Conservation (phyloP, 2,797 vertebrate species). For the Siniperca obscura region DNA sequence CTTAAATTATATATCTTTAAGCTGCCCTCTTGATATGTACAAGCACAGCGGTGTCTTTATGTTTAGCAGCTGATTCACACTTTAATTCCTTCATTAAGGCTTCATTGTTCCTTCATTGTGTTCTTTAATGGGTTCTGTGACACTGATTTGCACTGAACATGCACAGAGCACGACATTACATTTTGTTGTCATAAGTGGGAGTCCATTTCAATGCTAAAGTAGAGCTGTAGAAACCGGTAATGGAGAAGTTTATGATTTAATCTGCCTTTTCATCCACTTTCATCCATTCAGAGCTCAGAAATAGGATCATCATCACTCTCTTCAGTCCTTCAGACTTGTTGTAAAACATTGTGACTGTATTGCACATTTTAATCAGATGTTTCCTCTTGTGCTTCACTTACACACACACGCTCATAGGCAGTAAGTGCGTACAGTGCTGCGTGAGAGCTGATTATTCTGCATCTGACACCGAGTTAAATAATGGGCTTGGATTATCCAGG, state of each 20-base stretch:
- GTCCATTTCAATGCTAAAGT: not conserved
- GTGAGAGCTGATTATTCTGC: conserved; percentile 27
- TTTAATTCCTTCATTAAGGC: not conserved
- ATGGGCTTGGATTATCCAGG: conserved; percentile 27
- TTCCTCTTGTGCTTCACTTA: conserved; percentile 11
- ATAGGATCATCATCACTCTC: not conserved
- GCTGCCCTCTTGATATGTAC: not conserved
- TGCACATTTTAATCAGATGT: conserved; percentile 21
- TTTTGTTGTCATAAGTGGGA: not conserved
- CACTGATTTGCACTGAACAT: not conserved
- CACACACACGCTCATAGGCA: conserved; percentile 14
- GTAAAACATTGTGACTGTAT: conserved; percentile 12
- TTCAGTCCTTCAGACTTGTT: conserved; percentile 23
- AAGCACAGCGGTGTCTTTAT: not conserved
- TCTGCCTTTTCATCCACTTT: not conserved
- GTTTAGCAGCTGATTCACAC: not conserved
- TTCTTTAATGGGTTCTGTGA: not conserved
- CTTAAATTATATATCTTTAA: not conserved
- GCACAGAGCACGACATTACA: not conserved
- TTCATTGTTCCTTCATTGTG: not conserved
- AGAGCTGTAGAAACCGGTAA: not conserved
- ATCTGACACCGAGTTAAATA: conserved; percentile 31
- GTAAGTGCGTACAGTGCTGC: not conserved
- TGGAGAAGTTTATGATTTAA: not conserved
- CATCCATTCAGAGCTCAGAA: conserved; percentile 12